Base-by-base conservation (phyloP, 2,888 invertebrate species). In the Andrena haemorrhoa region DNA sequence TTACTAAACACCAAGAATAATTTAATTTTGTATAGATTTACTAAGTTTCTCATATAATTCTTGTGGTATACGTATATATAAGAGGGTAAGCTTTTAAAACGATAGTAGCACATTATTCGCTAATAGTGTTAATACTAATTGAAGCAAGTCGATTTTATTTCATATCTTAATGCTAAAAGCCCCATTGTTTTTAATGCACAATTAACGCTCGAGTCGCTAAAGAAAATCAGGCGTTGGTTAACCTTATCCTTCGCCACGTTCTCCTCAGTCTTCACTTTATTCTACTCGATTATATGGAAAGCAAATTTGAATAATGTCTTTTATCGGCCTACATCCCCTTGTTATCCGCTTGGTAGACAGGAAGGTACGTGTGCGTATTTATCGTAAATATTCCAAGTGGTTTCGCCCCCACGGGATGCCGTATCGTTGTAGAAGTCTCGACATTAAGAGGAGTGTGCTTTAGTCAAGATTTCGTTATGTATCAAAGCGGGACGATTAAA, bases 301-400 rank as follows among this genome's bases (percentile, higher is more conserved):
- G 82, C 68, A 90, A 90, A 92, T 93, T 93, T 93, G 92, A 93
- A 93, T 93, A 93, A 93, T 92, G 91, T 91, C 90, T 89, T 92
- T 93, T 93, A 93, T 93, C 93, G 90, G 90, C 84, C 82, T 87
- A 69, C 84, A 63, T 73, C 70, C 76, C 68, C 80, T 84, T 78
- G 76, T 89, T 88, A 89, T 88, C 84, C 86, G 75, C 72, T 51
- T 85, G 81, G 86, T 85, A 88, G 84, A 79, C 84, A 82, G 82
- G 85, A 82, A 84, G 83, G 80, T 86, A 83, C 79, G 87, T 75
- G 85, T 86, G 83, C 89, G 86, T 90, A 90, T 91, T 89, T 91
- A 90, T 90, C 89, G 86, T 87, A 89, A 87, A 91, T 90, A 89
- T 91, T 91, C 85, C 88, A 87, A 86, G 87, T 85, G 88, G 87